Percentiles rank a stretch among this genome's conserved stretches.
Conservation (phyloP, 2,797 vertebrate genomes). For the Urophycis tenuis region DNA sequence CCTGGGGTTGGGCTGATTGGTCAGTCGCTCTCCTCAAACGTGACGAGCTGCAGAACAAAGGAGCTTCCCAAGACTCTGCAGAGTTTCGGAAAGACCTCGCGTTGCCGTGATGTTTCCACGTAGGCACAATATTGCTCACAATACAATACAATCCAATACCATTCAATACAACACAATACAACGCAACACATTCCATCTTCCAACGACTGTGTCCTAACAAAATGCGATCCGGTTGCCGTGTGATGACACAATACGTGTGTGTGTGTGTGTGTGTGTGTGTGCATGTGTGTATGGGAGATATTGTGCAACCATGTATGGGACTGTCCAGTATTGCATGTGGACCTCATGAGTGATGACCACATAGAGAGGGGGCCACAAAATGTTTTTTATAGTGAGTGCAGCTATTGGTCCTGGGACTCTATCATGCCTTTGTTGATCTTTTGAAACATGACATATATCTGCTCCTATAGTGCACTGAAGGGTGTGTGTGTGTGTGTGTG, state of each 20-base stretch:
- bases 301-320: background rate
- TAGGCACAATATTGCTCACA: no score
- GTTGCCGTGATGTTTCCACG: no score
- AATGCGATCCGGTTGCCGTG: background rate
- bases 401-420: background rate
- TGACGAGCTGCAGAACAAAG: background rate
- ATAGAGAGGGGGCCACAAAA: no score
- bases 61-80: no score
- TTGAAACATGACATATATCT: background rate
- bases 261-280: background rate
- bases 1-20: conserved; percentile 29
- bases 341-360: background rate
- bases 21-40: background rate
- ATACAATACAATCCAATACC: no score
- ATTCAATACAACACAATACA: no score
- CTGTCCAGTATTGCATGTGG: background rate
- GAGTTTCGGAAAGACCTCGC: no score
- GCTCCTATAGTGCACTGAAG: background rate
- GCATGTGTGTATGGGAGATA: background rate
- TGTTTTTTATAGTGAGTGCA: background rate
- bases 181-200: no score
- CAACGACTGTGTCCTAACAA: background rate
- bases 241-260: background rate
- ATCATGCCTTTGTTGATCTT: background rate
- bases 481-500: no score